Base-by-base conservation (phyloP, 2,888 invertebrate species). In the Melipona beecheii region DNA sequence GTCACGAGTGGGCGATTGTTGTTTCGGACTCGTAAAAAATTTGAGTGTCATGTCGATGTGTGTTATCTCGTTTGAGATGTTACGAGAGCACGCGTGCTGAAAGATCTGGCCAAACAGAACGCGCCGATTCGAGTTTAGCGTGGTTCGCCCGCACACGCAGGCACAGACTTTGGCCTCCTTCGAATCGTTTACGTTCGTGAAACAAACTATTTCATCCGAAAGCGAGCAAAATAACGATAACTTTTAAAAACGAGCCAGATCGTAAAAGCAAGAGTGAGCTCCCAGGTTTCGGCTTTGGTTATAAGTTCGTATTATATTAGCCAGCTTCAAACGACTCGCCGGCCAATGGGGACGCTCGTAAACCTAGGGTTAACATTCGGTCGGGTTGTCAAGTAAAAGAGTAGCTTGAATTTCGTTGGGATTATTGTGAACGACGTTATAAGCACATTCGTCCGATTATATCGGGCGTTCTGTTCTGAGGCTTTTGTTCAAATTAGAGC, bases 281-380 rank as follows among this genome's bases (percentile, higher is more conserved):
- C 90, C 93, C 93, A 93, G 93, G 93, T 93, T 94, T 93, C 91
- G 92, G 92, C 93, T 94, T 93, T 93, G 91, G 93, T 93, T 94
- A 94, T 94, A 94, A 94, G 94, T 94, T 93, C 91, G 93, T 93
- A 94, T 94, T 94, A 94, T 94, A 93, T 94, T 94, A 93, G 94
- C 90, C 91, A 90, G 92, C 86, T 91, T 91, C 90, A 88, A 93
- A 94, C 91, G 91, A 90, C 88, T 86, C 76, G 86, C 79, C 90
- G 90, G 73, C 94, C 94, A 94, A 94, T 94, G 90, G 89, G 87
- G 86, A 85, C 86, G 92, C 85, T 94, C 94, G 93, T 94, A 94
- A 94, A 94, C 92, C 89, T 92, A 90, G 93, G 93, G 93, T 93
- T 93, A 93, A 93, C 93, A 93, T 93, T 94, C 92, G 92, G 93